Evolutionary conservation across 2,888 invertebrate species (phyloP).

Genomic region (Lepidocyrtinus sp.): DNA sequence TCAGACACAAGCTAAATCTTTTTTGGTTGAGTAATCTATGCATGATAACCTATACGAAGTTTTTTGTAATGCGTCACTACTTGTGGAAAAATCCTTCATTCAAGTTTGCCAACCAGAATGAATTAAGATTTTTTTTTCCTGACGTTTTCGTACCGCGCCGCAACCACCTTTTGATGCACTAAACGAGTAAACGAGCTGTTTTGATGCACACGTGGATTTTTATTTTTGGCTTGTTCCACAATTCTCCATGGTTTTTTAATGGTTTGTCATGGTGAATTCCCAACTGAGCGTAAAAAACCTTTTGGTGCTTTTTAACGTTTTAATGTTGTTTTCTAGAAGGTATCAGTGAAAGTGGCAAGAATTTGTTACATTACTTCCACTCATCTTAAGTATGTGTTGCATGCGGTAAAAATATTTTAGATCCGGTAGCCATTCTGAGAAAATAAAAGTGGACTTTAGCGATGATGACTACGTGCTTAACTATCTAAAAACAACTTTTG

Average conservation of each 20-base stretch:
- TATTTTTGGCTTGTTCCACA: not conserved
- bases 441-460: not conserved
- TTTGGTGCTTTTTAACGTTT: too few species aligned
- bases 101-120: not conserved
- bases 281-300: too few species aligned
- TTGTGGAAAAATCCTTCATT: constrained; percentile 9
- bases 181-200: not conserved
- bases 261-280: not conserved
- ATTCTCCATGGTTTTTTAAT: not conserved
- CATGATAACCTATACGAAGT: too few species aligned
- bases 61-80: constrained; percentile 9
- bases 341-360: not conserved
- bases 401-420: not conserved
- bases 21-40: too few species aligned
- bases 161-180: not conserved
- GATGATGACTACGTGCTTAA: not conserved
- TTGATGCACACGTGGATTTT: not conserved
- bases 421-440: not conserved
- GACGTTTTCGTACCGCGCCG: not conserved
- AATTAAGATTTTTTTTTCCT: not conserved
- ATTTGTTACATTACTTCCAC: not conserved
- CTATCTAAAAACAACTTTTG: not conserved
- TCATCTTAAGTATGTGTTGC: not conserved
- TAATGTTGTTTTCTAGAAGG: not conserved
- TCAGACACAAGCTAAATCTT: too few species aligned